These are phyloP conservation scores for Drosophila lacicola DNA, from an alignment of 2,888 invertebrate species.

Conservation along the genomic window DNA sequence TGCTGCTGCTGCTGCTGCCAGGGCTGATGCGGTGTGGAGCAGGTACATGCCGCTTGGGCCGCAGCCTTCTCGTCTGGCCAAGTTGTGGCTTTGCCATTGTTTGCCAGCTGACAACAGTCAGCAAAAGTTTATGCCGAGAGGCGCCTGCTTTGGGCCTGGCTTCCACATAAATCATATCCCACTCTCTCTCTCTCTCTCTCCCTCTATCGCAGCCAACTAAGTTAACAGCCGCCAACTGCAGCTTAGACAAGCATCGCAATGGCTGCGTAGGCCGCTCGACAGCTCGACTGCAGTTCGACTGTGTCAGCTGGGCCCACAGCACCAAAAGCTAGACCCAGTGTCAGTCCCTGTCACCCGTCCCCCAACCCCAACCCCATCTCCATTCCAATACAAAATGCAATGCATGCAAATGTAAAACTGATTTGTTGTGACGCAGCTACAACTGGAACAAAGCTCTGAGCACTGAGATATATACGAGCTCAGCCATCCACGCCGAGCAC, in stretches of 20 bases:
- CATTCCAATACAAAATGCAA: slow-evolving; percentile 55
- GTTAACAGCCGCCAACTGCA: slow-evolving; percentile 43
- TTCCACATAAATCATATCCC: slow-evolving; percentile 69
- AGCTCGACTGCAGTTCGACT: slow-evolving; percentile 30
- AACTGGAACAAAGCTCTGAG: slow-evolving; percentile 28
- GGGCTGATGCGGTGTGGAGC: slow-evolving; percentile 10
- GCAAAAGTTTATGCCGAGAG: slow-evolving; percentile 75
- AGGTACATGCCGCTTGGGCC: slow-evolving; percentile 39
- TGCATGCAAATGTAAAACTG: slow-evolving; percentile 78
- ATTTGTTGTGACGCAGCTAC: slow-evolving; percentile 70
- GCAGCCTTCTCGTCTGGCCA: slow-evolving; percentile 61
- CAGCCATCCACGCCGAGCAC: slow-evolving; percentile 24
- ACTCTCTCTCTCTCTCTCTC: slow-evolving; percentile 25
- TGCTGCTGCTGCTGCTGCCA: neutral
- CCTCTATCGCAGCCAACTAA: slow-evolving; percentile 22
- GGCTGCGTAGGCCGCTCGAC: slow-evolving; percentile 22
- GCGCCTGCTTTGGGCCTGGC: slow-evolving; percentile 59
- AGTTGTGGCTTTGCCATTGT: slow-evolving; percentile 77
- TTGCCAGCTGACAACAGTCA: slow-evolving; percentile 78
- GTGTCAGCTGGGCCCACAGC: slow-evolving; percentile 5
- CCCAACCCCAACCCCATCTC: neutral
- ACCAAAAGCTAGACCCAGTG: neutral
- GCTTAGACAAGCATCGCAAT: slow-evolving; percentile 49
- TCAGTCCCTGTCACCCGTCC: neutral
- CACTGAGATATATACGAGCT: slow-evolving; percentile 31